Conservation (phyloP, 2,113 vertebrate species). For the Leptocoma aspasia region DNA sequence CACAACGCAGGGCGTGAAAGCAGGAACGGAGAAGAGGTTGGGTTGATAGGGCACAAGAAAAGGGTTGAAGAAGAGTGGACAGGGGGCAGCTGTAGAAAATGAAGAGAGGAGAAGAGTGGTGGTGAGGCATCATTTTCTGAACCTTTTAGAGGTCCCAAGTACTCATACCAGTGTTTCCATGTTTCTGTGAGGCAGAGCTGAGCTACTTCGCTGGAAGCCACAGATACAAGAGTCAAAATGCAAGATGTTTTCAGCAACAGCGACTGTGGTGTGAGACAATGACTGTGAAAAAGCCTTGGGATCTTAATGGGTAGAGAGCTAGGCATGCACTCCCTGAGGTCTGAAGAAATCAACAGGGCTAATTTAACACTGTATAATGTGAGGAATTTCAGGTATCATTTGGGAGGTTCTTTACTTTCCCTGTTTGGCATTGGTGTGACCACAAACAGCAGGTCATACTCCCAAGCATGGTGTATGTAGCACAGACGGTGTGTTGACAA, state of each 20-base stretch:
- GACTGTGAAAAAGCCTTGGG: neutral
- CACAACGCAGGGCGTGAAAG: fast-evolving
- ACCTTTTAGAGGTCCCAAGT: neutral
- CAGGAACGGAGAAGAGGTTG: fast-evolving
- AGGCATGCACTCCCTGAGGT: neutral
- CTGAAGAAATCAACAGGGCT: neutral
- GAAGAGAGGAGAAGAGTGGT: too few relatives aligned
- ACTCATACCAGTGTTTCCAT: fast-evolving
- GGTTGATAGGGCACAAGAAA: too few relatives aligned
- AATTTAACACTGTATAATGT: neutral
- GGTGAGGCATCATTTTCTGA: neutral
- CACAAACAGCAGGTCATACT: neutral
- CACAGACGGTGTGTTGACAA: fast-evolving
- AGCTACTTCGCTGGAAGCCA: neutral
- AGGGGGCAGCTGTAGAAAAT: neutral
- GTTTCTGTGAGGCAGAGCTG: neutral
- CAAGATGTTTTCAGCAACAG: neutral
- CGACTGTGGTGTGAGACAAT: neutral
- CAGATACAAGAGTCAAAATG: neutral
- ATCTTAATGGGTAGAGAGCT: neutral
- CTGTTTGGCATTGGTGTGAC: neutral
- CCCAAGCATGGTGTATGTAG: fast-evolving
- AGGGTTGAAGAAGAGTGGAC: neutral
- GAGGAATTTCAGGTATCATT: neutral
- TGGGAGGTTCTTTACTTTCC: neutral